phyloP scores from a whole-genome alignment of 2,113 vertebrate species.

The Ceyx margarethae region DNA sequence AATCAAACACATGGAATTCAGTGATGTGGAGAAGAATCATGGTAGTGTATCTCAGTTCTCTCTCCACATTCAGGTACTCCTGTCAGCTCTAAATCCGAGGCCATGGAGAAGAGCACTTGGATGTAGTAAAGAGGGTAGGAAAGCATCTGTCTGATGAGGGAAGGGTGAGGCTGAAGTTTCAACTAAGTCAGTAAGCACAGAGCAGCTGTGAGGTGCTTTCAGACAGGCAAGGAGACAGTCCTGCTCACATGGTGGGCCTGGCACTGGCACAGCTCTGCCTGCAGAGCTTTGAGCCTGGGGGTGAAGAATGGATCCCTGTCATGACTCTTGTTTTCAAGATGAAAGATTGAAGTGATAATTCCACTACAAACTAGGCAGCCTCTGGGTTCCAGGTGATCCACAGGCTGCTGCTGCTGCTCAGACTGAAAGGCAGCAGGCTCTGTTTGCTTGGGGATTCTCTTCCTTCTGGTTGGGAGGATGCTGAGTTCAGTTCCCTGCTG shows the following conservation, averaged over 20 bases:
- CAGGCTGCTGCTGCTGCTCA: neutral
- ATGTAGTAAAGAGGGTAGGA: conserved; percentile 24
- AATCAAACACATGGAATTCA: neutral
- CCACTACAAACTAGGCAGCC: neutral
- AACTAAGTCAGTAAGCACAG: neutral
- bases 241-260: neutral
- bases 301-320: neutral
- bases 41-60: neutral
- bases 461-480: neutral
- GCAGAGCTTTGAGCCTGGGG: neutral
- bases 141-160: conserved; percentile 21
- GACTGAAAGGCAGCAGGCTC: neutral
- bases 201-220: neutral
- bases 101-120: neutral
- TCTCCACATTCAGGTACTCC: neutral
- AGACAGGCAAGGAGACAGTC: neutral
- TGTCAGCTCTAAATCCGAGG: neutral
- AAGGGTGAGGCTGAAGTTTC: neutral
- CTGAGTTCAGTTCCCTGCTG: neutral
- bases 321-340: neutral
- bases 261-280: neutral
- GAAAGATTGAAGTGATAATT: neutral
- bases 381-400: neutral
- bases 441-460: neutral
- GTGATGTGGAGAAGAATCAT: neutral